Base-by-base conservation (phyloP, 2,113 vertebrate genomes). In the Nesogale talazaci region DNA sequence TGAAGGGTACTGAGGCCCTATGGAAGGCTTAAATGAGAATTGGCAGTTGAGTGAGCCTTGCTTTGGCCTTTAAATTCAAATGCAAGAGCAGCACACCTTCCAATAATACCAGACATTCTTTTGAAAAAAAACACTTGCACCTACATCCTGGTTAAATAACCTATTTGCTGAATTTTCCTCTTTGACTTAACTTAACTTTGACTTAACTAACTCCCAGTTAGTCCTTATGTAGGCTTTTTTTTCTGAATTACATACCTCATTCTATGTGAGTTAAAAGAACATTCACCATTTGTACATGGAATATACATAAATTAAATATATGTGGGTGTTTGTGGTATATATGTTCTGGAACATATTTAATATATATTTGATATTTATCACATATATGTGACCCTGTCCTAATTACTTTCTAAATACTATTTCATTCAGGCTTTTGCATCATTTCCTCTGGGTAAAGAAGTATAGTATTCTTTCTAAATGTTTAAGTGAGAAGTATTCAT, bases 391-490 rank as follows among this genome's bases (percentile, higher is more conserved):
- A 76, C 25, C 1, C 31, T 95, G 29, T 87, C 59, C 59, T 92
- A 87, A 83, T 91, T 94, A 61, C 40, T 88, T 1, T 92, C 25
- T 94, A 95, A 94, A 86, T 63, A 72, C 83, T 86, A 69, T 11
- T 82, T 82, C n/a, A 6, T 59, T 91, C 22, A 69, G 52, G n/a
- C 14, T 88, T 89, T 86, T 65, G 76, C 14, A 23, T 91, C 69
- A 83, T 12, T 90, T 92, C 76, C 61, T 90, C 31, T 93, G n/a
- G 14, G 31, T 80, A 84, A 61, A 85, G 69, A 86, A 77, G 2
- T 94, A 80, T 52, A 83, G 27, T 3, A 52, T 88, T 82, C 69
- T 95, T 56, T 76, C 77, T 83, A 93, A 95, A 91, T 79, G 84
- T 92, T 94, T 85, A 93, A 86, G 38, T 84, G 14, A 88, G 61